Evolutionary conservation across 1,140 invertebrate genomes (phyloP).

Genomic region (Drosophila bocqueti): DNA sequence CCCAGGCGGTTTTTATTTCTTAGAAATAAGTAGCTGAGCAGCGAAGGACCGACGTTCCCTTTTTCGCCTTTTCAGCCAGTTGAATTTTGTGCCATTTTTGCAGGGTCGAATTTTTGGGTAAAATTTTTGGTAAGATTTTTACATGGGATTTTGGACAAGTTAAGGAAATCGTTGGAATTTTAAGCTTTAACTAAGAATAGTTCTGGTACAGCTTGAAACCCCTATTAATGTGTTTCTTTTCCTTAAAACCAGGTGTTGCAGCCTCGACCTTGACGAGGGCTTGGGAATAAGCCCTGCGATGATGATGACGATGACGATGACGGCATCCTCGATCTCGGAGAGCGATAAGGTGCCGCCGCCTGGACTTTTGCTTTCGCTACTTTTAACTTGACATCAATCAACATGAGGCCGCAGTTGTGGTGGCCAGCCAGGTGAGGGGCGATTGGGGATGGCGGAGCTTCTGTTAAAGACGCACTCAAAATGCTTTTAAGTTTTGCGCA

Average conservation of each 20-base stretch:
- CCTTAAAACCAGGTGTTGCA: background rate
- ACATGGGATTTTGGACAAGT: background rate
- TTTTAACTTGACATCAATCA: conserved; percentile 77
- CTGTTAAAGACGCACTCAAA: conserved; percentile 78
- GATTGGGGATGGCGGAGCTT: conserved; percentile 35
- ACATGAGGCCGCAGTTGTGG: conserved; percentile 9
- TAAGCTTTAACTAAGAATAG: background rate
- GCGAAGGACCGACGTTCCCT: conserved; percentile 30
- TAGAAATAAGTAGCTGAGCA: conserved; percentile 71
- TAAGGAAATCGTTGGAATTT: background rate
- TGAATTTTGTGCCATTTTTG: conserved; percentile 32
- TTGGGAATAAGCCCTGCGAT: conserved; percentile 23
- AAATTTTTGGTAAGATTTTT: background rate
- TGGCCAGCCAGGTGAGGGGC: background rate
- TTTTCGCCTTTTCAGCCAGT: conserved; percentile 23
- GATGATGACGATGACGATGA: conserved; percentile 27
- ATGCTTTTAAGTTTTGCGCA: conserved; percentile 76
- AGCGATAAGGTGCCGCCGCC: conserved; percentile 47
- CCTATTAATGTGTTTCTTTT: no score
- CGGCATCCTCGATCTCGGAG: conserved; percentile 41
- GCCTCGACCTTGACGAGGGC: conserved; percentile 23
- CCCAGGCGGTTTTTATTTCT: conserved; percentile 81
- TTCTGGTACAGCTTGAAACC: background rate
- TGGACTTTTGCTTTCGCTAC: conserved; percentile 59
- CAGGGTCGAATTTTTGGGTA: conserved; percentile 1